Evolutionary conservation across 2,113 vertebrate genomes (phyloP).

Genomic region (Ceyx margarethae): DNA sequence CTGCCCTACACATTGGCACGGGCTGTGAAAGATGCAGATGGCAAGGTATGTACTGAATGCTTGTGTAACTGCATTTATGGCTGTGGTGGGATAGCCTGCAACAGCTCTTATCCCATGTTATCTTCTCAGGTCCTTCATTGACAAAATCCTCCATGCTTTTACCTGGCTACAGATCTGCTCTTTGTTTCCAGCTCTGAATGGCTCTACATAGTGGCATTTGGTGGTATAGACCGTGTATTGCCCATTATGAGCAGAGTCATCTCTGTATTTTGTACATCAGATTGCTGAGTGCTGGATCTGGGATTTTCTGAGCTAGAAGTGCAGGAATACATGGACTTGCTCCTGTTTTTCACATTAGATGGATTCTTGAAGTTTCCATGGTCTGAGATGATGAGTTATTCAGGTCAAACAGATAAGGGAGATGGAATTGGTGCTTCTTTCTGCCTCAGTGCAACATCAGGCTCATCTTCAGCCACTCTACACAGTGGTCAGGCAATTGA

Average conservation of each 20-base stretch:
- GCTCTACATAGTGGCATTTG: background rate
- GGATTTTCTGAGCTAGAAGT: background rate
- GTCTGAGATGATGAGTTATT: background rate
- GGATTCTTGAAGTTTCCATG: background rate
- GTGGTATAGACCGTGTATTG: background rate
- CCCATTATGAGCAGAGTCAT: background rate
- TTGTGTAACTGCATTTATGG: background rate
- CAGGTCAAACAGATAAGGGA: background rate
- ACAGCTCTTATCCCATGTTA: background rate
- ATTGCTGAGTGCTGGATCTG: background rate
- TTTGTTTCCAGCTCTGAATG: background rate
- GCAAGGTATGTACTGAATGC: conserved; percentile 74
- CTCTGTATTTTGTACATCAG: background rate
- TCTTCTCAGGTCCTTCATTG: background rate
- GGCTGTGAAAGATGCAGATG: conserved; percentile 76
- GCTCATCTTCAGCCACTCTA: background rate
- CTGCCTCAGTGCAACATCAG: background rate
- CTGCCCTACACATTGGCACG: conserved; percentile 77
- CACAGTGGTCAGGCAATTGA: fast-evolving
- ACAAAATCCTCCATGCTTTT: background rate
- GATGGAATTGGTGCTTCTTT: background rate
- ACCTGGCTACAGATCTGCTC: background rate
- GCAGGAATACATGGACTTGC: background rate
- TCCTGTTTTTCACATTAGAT: background rate
- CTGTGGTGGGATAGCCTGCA: background rate